Evolutionary conservation across 2,113 vertebrate genomes (phyloP), one percentile per base, ranked within the genome.

Genomic region (Lagopus muta): DNA sequence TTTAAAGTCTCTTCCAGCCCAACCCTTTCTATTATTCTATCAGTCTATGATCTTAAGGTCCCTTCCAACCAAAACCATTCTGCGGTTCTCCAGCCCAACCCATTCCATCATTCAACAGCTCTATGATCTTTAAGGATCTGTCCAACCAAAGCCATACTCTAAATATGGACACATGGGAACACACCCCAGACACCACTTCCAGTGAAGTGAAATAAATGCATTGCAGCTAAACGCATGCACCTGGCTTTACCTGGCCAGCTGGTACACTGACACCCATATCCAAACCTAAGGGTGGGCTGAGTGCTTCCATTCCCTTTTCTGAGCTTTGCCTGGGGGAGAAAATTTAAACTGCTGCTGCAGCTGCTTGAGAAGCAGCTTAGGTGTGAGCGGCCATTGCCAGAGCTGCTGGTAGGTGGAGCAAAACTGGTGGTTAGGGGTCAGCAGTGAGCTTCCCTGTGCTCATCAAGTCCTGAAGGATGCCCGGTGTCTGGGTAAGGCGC

Each of bases 131-230:
- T 28, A 54, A 54, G 30, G 54, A 57, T 17, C 54, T 30, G 28
- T 57, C 30, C 30, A 32, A 57, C 54, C 54, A 18, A 57, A 57
- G 54, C 54, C 30, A n/a, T 19, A 11, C 55, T 57, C 17, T 57
- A 32, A 57, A 20, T 3, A 25, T 0, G 0, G 47, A 28, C 52
- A 5, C 48, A 2, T 47, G 4, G 72, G 82, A n/a, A 3, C 2
- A 1, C 10, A 18, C 2, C 48, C 57, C 42, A 1, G 54, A 0
- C 27, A 40, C 36, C 73, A 30, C 4, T 73, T 30, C 81, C 2
- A 27, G 58, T 0, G 13, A 17, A 30, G 54, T 0, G 11, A 14
- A 47, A 16, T 42, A 12, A 9, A 11, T 0, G 17, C 4, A 36
- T 19, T 10, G 19, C 77, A 36, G 81, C 64, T 18, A 28, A 19